Conservation (phyloP, 1,140 invertebrate genomes). For the Andrena cerasifolii region DNA sequence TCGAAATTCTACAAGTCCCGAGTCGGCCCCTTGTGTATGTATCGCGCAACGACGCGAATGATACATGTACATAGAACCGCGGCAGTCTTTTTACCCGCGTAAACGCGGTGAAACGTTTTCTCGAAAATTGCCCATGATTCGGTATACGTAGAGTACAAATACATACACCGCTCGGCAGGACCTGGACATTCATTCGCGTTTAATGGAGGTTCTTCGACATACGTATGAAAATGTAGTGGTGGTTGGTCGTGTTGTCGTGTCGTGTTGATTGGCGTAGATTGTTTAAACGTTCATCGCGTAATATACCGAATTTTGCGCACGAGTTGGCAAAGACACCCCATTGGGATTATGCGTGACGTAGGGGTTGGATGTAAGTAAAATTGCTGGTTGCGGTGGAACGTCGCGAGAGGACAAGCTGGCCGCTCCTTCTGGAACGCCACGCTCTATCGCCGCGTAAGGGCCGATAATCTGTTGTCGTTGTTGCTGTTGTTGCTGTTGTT, state of each 20-base stretch:
- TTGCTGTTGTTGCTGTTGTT: conserved; percentile 59
- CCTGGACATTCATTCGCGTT: not conserved
- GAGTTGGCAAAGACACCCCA: conserved; percentile 73
- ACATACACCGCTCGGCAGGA: too few relatives aligned
- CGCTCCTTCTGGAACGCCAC: conserved; percentile 85
- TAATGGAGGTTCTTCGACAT: not conserved
- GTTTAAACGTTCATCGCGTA: conserved; percentile 83
- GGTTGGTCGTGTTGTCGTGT: not conserved
- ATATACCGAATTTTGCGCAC: conserved; percentile 79
- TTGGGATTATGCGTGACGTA: conserved; percentile 65
- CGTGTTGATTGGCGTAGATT: not conserved
- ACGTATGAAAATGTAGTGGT: not conserved
- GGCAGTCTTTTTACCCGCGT: too few relatives aligned
- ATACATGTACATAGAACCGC: too few relatives aligned
- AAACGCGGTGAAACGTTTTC: conserved; percentile 3
- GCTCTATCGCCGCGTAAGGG: conserved; percentile 81
- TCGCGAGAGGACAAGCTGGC: conserved; percentile 84
- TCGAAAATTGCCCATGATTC: not conserved
- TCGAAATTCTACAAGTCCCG: too few relatives aligned
- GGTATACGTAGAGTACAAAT: not conserved
- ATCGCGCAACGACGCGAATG: too few relatives aligned
- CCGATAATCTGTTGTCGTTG: conserved; percentile 60
- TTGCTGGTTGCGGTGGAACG: conserved; percentile 65
- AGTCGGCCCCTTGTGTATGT: too few relatives aligned
- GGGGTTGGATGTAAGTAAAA: conserved; percentile 54